phyloP scores from a whole-genome alignment of 2,113 vertebrate genomes.

The Crotalus tigris region DNA sequence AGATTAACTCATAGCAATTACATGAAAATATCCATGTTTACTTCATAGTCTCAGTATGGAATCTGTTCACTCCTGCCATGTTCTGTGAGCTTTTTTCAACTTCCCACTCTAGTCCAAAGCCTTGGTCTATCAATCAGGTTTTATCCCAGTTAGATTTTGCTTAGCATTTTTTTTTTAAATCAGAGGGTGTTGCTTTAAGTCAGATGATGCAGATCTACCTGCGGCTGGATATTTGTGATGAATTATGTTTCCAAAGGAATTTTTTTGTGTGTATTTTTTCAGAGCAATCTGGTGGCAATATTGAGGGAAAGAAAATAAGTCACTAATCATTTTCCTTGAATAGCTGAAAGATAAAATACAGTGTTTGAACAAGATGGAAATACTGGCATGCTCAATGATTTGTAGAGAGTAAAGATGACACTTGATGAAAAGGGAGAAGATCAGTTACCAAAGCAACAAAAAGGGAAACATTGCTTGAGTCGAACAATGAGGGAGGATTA shows the following conservation, averaged over 20 bases:
- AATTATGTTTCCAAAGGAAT: constrained; percentile 23
- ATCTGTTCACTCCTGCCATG: not conserved
- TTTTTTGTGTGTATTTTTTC: constrained; percentile 11
- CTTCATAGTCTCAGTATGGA: not conserved
- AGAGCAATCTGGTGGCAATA: constrained; percentile 20
- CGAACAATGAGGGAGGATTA: not conserved
- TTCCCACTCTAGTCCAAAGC: not conserved
- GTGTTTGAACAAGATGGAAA: not conserved
- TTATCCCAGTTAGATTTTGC: not conserved
- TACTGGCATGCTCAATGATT: not conserved
- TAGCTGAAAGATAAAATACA: not conserved
- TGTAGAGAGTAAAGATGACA: not conserved
- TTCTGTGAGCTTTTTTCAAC: not conserved
- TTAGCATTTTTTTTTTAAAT: not conserved
- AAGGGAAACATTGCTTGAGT: not conserved
- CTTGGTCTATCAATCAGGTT: not conserved
- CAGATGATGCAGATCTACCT: not conserved
- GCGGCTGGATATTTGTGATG: constrained; percentile 18
- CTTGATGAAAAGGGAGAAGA: not conserved
- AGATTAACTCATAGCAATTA: not conserved
- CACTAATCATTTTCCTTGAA: not conserved
- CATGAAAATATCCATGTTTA: not conserved
- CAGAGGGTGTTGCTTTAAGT: not conserved
- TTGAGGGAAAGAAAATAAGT: not conserved
- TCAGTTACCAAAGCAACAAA: not conserved